Evolutionary conservation across 2,113 vertebrate genomes (phyloP), one percentile per base, ranked within the genome.

Genomic region (Notarius lentiginosus): DNA sequence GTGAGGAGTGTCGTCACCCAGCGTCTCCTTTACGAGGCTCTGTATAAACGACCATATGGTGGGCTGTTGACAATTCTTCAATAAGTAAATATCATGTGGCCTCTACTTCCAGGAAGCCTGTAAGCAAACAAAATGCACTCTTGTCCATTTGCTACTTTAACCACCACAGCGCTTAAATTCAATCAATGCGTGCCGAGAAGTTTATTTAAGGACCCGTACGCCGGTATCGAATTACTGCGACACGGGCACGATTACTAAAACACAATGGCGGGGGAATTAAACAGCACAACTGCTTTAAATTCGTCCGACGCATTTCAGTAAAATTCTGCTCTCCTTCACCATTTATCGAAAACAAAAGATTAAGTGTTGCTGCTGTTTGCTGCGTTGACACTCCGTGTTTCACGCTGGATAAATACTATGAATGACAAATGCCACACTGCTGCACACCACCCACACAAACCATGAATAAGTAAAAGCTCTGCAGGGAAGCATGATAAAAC

Each of bases 391-490:
- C 47, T 53, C n/a, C 17, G 14, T 73, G 47, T 72, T 79, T 17
- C 76, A 51, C n/a, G 56, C 41, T 41, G 56, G 41, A 80, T 85
- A 88, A 82, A 88, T 79, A 65, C 41, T 82, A 65, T 22, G 68
- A 82, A 56, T 84, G 87, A 85, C 66, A 81, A 79, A 82, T 65
- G 53, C 58, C 86, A 77, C 34, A 77, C 60, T 61, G 22, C 30
- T 75, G 77, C 77, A 76, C 47, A 61, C 41, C 24, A 20, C 87
- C 87, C 66, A 88, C 56, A 82, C 30, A 34, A 81, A 65, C 53
- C 49, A 73, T 73, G 76, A 85, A 76, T 85, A 88, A 85, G 66
- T 82, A 83, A 88, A 79, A 82, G 68, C 56, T 72, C 53, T 70
- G 66, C 58, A 34, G 22, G 79, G 66, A 79, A 85, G 60, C 14